A percentile compares a stretch with the other conserved stretches of the same genome.
Conservation (phyloP, 1,140 invertebrate species). For the Drosophila pruinosa region DNA sequence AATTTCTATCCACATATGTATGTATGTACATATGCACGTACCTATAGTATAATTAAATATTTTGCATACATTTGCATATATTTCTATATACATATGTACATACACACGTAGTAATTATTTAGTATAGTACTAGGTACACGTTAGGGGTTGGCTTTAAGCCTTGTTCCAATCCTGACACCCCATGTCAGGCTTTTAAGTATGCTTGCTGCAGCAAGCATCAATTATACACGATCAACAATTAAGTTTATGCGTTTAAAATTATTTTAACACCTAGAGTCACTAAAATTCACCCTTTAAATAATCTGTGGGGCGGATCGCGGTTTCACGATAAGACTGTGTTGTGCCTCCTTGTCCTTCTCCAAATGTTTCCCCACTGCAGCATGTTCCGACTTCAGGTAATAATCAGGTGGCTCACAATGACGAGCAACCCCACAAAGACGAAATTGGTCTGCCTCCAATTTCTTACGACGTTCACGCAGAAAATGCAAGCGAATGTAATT, state of each 20-base stretch:
- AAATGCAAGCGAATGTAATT: conserved; percentile 91
- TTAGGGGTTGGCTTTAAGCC: conserved; percentile 1
- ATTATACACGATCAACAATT: conserved; percentile 43
- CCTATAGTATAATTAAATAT: too few species aligned
- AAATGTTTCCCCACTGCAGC: conserved; percentile 30
- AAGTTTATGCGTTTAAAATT: conserved; percentile 59
- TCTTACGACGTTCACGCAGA: conserved; percentile 86
- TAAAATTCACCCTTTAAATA: conserved; percentile 34
- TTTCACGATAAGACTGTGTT: conserved; percentile 72
- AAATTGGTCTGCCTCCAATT: conserved; percentile 47
- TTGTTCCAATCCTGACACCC: neutral
- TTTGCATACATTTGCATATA: too few species aligned
- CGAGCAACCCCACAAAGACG: neutral
- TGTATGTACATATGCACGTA: neutral
- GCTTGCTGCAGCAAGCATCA: conserved; percentile 29
- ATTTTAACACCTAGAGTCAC: conserved; percentile 52
- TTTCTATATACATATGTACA: neutral
- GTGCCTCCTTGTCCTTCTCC: conserved; percentile 73
- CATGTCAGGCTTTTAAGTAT: conserved; percentile 60
- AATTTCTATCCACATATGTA: conserved; percentile 5
- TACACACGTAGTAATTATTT: conserved; percentile 25
- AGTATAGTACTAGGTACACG: conserved; percentile 46
- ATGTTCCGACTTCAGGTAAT: conserved; percentile 63
- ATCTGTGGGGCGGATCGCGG: conserved; percentile 52
- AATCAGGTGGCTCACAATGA: conserved; percentile 41